Evolutionary conservation across 2,888 invertebrate species (phyloP).

Genomic region (Metalampra italica): DNA sequence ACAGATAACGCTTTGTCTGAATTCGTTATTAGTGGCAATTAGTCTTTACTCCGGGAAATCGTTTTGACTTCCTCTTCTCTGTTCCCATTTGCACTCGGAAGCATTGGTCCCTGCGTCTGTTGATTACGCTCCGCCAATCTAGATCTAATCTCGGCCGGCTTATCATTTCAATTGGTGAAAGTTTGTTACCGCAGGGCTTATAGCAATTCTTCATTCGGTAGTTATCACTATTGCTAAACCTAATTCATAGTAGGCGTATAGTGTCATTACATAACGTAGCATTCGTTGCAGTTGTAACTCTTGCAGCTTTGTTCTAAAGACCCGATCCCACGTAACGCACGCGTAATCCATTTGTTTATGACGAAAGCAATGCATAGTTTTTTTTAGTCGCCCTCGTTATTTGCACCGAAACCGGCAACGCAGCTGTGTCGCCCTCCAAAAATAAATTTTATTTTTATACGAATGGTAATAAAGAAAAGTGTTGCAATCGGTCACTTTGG

Average conservation of each 20-base stretch:
- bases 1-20: not conserved
- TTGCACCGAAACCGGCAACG: constrained; percentile 5
- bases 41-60: constrained; percentile 30
- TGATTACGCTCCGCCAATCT: constrained; percentile 62
- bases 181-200: constrained; percentile 33
- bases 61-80: constrained; percentile 41
- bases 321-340: constrained; percentile 9
- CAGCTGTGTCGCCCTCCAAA: constrained; percentile 21
- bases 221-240: constrained; percentile 9
- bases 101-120: constrained; percentile 48
- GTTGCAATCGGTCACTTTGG: constrained; percentile 23
- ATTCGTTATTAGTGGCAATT: constrained; percentile 6
- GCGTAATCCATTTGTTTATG: constrained; percentile 12
- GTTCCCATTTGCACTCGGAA: constrained; percentile 54
- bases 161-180: constrained; percentile 54
- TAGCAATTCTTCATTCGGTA: constrained; percentile 7
- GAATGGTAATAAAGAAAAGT: constrained; percentile 16
- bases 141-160: constrained; percentile 53
- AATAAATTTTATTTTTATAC: constrained; percentile 22
- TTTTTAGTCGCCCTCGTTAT: constrained; percentile 11
- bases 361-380: constrained; percentile 10
- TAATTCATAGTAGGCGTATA: constrained; percentile 7
- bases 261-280: constrained; percentile 7
- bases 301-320: constrained; percentile 15
- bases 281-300: not conserved